A percentile compares a stretch with the other conserved stretches of the same genome.
Conservation (phyloP, 2,113 vertebrate genomes). For the Alouatta palliata region DNA sequence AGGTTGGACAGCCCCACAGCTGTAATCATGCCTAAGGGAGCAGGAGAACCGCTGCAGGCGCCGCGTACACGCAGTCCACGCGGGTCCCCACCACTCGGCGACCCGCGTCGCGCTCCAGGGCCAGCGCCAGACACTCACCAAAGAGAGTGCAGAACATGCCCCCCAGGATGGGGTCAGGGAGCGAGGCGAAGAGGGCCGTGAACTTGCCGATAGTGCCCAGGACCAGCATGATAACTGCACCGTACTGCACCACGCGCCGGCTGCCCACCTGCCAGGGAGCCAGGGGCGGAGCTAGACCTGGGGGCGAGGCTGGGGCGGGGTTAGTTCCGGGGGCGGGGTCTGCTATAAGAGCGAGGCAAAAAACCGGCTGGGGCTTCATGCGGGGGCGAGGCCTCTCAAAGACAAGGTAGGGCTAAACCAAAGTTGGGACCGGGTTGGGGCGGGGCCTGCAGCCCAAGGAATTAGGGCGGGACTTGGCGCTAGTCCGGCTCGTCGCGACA, state of each 20-base stretch:
- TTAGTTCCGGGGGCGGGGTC: neutral
- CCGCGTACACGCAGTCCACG: accelerated
- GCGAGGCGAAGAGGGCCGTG: conserved; percentile 94
- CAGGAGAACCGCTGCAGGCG: neutral
- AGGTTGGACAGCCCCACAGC: conserved; percentile 97
- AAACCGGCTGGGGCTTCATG: neutral
- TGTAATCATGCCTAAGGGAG: conserved; percentile 94
- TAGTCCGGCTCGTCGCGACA: conserved; percentile 11
- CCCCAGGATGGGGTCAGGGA: conserved; percentile 96
- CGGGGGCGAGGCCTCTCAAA: neutral
- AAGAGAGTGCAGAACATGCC: conserved; percentile 99
- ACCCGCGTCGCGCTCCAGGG: accelerated
- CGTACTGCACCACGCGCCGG: conserved; percentile 96
- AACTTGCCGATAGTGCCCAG: conserved; percentile 96
- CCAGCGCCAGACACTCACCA: conserved; percentile 83
- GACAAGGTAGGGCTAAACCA: neutral
- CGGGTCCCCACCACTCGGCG: neutral
- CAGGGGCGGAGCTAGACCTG: neutral
- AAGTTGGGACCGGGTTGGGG: neutral
- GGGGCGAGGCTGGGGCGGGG: neutral
- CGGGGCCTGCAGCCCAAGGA: neutral
- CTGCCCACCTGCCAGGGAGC: conserved; percentile 93
- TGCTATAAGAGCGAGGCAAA: neutral
- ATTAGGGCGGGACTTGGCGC: neutral
- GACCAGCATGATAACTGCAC: conserved; percentile 94